Evolutionary conservation across 2,888 invertebrate genomes (phyloP).

Genomic region (Bhutanitis thaidina): DNA sequence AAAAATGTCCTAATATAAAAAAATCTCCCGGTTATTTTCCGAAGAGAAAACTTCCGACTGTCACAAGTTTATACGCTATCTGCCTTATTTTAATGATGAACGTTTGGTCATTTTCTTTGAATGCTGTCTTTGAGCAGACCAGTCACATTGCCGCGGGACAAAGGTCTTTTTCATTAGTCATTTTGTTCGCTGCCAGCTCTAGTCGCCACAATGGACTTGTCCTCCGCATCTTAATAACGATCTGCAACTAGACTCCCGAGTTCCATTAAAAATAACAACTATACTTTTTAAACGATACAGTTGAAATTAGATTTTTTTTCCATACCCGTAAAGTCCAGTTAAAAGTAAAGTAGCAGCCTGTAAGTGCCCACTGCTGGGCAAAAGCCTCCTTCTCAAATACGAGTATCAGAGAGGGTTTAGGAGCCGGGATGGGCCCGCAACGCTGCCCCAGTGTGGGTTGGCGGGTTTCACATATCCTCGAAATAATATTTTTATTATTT

Average conservation of each 20-base stretch:
- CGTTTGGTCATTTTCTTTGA: slow-evolving; percentile 17
- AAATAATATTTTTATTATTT: too few species aligned
- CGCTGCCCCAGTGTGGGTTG: too few species aligned
- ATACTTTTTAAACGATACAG: slow-evolving; percentile 11
- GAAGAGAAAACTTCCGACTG: slow-evolving; percentile 2
- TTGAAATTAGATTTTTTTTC: slow-evolving; percentile 4
- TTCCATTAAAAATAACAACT: slow-evolving; percentile 8
- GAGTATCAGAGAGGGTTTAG: too few species aligned
- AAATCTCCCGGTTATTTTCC: neutral
- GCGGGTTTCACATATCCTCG: too few species aligned
- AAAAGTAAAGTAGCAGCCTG: too few species aligned
- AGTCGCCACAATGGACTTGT: slow-evolving; percentile 1
- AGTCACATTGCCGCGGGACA: slow-evolving; percentile 9
- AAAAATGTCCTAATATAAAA: neutral
- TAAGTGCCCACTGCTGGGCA: too few species aligned
- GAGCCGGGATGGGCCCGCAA: too few species aligned
- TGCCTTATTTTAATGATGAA: slow-evolving; percentile 9
- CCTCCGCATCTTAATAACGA: slow-evolving; percentile 18
- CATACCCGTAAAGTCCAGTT: too few species aligned
- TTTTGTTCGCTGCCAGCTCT: neutral
- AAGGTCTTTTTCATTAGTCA: slow-evolving; percentile 17
- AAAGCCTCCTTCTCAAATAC: too few species aligned
- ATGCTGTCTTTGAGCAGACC: slow-evolving; percentile 2
- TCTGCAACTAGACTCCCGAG: neutral
- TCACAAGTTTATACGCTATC: neutral